Percentiles rank a stretch among this genome's conserved stretches.
Evolutionary conservation across 2,888 invertebrate species (phyloP).

Genomic region (Calameuta idolon): DNA sequence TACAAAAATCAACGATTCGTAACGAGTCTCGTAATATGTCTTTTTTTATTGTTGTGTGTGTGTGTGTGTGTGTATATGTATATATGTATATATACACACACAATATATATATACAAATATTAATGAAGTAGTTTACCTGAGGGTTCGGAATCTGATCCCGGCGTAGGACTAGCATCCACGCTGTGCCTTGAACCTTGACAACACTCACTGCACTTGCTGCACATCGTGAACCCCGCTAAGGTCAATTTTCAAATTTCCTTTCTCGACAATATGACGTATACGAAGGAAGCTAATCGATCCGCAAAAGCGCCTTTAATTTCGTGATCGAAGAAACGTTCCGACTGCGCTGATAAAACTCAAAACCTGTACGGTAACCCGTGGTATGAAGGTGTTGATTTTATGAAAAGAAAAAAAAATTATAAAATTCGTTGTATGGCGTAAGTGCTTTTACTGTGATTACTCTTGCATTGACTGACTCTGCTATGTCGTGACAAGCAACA

Average conservation of each 20-base stretch:
- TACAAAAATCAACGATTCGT: not conserved
- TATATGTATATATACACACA: not conserved
- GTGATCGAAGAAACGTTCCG: not conserved
- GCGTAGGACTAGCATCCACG: slow-evolving; percentile 58
- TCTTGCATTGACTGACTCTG: not conserved
- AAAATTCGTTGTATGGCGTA: not conserved
- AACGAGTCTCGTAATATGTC: not conserved
- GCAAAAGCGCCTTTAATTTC: not conserved
- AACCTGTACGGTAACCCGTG: not conserved
- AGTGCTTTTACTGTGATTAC: not conserved
- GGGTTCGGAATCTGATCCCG: slow-evolving; percentile 59
- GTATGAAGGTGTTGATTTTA: too few species aligned
- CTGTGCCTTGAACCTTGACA: slow-evolving; percentile 65
- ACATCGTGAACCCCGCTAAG: slow-evolving; percentile 50
- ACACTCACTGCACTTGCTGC: slow-evolving; percentile 68
- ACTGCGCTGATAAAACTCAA: not conserved
- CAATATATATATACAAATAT: not conserved
- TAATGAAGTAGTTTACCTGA: slow-evolving; percentile 52
- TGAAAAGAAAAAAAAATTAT: too few species aligned
- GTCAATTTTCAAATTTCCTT: not conserved
- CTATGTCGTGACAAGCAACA: not conserved
- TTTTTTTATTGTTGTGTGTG: slow-evolving; percentile 9
- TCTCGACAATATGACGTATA: not conserved
- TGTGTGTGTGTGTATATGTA: too few species aligned
- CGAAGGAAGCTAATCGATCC: not conserved